phyloP scores from a whole-genome alignment of 2,888 invertebrate species.

The Rambutsinella grinnellia region DNA sequence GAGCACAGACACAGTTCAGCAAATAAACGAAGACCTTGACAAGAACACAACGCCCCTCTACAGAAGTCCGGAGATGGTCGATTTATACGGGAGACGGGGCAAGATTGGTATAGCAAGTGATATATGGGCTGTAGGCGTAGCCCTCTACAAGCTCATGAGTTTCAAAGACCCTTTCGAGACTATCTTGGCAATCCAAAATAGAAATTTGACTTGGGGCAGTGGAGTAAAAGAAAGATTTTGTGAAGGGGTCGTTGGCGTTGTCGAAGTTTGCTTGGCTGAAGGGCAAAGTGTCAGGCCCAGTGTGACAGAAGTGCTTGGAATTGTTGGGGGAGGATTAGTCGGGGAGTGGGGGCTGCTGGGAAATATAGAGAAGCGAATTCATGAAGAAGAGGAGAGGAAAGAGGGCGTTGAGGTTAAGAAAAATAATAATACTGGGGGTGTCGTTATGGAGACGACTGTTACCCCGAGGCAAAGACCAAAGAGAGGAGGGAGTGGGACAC shows the following conservation, averaged over 20 bases:
- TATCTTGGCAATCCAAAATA: slow-evolving; percentile 91
- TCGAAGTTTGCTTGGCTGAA: too few relatives aligned
- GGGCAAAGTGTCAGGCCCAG: slow-evolving; percentile 87
- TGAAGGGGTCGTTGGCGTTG: too few relatives aligned
- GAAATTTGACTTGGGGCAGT: slow-evolving; percentile 83
- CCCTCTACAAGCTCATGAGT: slow-evolving; percentile 57
- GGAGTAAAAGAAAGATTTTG: too few relatives aligned
- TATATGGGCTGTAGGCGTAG: slow-evolving; percentile 78
- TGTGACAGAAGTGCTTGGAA: slow-evolving; percentile 82
- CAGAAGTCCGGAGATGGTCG: slow-evolving; percentile 93
- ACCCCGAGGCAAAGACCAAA: slow-evolving; percentile 87
- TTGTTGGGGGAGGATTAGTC: too few relatives aligned
- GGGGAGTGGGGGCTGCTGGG: not conserved
- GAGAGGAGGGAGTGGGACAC: slow-evolving; percentile 69
- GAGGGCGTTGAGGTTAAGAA: not conserved
- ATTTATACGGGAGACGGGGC: slow-evolving; percentile 76
- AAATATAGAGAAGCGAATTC: not conserved
- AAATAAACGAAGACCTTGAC: slow-evolving; percentile 87
- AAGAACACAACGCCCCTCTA: slow-evolving; percentile 91
- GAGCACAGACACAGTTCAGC: slow-evolving; percentile 68
- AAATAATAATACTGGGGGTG: slow-evolving; percentile 36
- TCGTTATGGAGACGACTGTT: slow-evolving; percentile 80
- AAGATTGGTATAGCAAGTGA: slow-evolving; percentile 88
- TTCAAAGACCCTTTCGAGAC: slow-evolving; percentile 83
- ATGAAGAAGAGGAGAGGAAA: not conserved